Conservation (phyloP, 1,140 invertebrate genomes). For the Rhopalosiphum padi region DNA sequence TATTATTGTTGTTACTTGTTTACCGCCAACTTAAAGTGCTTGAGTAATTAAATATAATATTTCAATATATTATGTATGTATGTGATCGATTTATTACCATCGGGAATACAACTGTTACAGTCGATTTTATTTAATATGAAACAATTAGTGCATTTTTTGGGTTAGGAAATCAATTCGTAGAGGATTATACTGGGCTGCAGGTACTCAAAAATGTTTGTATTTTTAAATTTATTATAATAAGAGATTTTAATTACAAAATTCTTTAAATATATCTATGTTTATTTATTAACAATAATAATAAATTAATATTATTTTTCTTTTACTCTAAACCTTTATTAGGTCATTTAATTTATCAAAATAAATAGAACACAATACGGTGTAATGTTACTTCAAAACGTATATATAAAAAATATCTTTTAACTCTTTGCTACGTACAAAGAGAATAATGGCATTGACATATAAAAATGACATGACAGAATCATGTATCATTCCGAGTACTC, state of each 20-base stretch:
- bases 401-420: not conserved
- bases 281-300: not conserved
- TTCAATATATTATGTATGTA: not conserved
- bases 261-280: not conserved
- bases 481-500: not conserved
- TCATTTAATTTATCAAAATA: not conserved
- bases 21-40: not conserved
- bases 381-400: not conserved
- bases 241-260: not conserved
- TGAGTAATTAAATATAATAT: not conserved
- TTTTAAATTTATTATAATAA: not conserved
- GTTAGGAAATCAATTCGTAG: not conserved
- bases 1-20: not conserved
- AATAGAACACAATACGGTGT: not conserved
- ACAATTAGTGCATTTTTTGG: not conserved
- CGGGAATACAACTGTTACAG: not conserved
- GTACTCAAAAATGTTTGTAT: not conserved
- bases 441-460: not conserved
- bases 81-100: not conserved
- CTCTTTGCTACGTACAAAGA: not conserved
- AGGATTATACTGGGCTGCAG: not conserved
- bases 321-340: not conserved
- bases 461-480: not conserved
- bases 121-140: not conserved
- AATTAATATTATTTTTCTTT: not conserved